These are phyloP conservation scores for Margaritifera margaritifera DNA, from an alignment of 2,888 invertebrate species.

Conservation along the genomic window DNA sequence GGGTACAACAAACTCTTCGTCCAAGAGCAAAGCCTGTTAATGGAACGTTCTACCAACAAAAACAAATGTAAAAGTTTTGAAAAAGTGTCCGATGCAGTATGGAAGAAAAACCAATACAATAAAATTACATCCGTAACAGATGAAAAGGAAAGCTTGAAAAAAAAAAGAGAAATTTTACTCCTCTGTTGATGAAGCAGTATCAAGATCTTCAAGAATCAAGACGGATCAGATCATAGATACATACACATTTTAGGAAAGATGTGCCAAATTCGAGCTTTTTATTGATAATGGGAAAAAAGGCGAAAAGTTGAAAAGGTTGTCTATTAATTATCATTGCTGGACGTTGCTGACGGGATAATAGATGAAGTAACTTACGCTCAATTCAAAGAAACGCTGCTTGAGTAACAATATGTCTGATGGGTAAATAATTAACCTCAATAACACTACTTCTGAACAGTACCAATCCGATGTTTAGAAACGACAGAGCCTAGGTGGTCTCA, in stretches of 20 bases:
- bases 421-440: background rate
- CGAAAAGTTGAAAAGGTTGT: background rate
- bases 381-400: background rate
- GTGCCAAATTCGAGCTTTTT: conserved; percentile 10
- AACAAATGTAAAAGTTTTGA: conserved; percentile 3
- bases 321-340: conserved; percentile 2
- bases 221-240: conserved; percentile 4
- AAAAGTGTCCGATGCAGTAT: conserved; percentile 1
- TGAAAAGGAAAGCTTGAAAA: background rate
- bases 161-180: conserved; percentile 17
- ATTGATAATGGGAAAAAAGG: background rate
- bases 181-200: conserved; percentile 5
- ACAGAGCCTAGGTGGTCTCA: conserved; percentile 14
- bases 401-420: conserved; percentile 3
- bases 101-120: conserved; percentile 15
- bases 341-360: too few species aligned
- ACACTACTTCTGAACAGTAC: conserved; percentile 11
- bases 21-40: conserved; percentile 4
- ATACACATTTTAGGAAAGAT: conserved; percentile 7
- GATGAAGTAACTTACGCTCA: too few species aligned
- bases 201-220: background rate
- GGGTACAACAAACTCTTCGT: conserved; percentile 12
- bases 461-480: conserved; percentile 6
- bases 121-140: conserved; percentile 2
- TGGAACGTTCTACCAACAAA: conserved; percentile 23